Conservation (phyloP, 2,113 vertebrate genomes). For the Brachirus orientalis region DNA sequence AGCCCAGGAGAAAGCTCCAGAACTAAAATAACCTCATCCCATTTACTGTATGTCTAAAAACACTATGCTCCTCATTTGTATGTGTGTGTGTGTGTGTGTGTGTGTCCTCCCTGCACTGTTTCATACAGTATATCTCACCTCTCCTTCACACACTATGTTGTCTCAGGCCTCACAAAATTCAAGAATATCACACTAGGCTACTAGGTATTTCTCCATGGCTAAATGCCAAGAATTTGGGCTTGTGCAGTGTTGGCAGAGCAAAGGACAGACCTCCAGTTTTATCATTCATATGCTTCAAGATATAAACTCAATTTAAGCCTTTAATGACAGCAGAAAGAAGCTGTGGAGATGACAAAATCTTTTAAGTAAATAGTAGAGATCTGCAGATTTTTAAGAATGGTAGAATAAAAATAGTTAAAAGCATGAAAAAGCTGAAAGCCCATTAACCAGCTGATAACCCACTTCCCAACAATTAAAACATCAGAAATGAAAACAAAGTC, state of each 20-base stretch:
- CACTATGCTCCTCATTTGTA: conserved; percentile 13
- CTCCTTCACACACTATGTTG: conserved; percentile 25
- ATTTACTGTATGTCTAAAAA: conserved; percentile 32
- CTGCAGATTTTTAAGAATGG: no score
- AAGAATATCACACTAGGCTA: conserved; percentile 42
- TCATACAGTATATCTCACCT: conserved; percentile 19
- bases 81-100: neutral
- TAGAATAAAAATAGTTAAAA: no score
- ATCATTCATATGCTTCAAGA: neutral
- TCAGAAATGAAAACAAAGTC: no score
- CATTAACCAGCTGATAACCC: no score
- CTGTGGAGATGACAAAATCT: no score
- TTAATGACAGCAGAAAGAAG: neutral
- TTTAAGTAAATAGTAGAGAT: neutral
- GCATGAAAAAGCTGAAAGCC: no score
- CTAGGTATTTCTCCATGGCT: conserved; percentile 10
- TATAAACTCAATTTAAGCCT: neutral
- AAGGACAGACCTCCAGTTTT: neutral
- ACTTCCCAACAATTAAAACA: no score
- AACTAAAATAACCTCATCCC: conserved; percentile 30
- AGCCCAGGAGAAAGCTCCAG: conserved; percentile 8
- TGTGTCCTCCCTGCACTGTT: conserved; percentile 8
- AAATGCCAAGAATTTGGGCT: conserved; percentile 24
- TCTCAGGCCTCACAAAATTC: conserved; percentile 33
- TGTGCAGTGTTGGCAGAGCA: conserved; percentile 1